Percentiles rank a stretch among this genome's conserved stretches.
These are phyloP conservation scores for Diachasmimorpha longicaudata DNA, from an alignment of 1,140 invertebrate genomes.

Conservation along the genomic window DNA sequence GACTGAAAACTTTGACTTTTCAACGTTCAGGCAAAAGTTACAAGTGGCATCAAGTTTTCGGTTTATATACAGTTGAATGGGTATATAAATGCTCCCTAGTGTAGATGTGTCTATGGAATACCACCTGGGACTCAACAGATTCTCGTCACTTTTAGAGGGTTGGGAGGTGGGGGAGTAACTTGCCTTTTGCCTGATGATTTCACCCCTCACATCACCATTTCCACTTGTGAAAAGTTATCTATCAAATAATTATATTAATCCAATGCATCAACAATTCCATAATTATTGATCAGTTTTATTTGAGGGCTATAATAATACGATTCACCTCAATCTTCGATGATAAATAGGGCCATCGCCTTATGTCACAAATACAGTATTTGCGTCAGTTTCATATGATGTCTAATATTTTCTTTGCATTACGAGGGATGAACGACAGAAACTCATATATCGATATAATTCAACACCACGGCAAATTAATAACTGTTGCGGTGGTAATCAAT, in stretches of 20 bases:
- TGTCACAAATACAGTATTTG: not conserved
- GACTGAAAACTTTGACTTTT: constrained; percentile 9
- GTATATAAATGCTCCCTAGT: constrained; percentile 2
- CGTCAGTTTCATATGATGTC: too few species aligned
- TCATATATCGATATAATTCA: constrained; percentile 49
- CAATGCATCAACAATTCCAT: too few species aligned
- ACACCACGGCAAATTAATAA: constrained; percentile 54
- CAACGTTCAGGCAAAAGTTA: not conserved
- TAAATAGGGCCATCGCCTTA: not conserved
- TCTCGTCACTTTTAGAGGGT: constrained; percentile 40
- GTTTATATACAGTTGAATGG: not conserved
- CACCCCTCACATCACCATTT: too few species aligned
- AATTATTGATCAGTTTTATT: too few species aligned
- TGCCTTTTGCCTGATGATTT: not conserved
- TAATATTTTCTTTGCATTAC: too few species aligned
- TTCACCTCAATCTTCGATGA: not conserved
- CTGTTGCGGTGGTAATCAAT: constrained; percentile 56
- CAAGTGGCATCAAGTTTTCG: not conserved
- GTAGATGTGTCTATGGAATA: constrained; percentile 1
- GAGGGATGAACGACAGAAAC: constrained; percentile 27
- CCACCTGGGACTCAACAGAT: constrained; percentile 41
- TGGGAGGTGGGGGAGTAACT: not conserved
- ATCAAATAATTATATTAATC: too few species aligned
- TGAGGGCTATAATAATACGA: too few species aligned
- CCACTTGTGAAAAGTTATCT: too few species aligned